Evolutionary conservation across 2,113 vertebrate genomes (phyloP).

Genomic region (Recurvirostra avosetta): DNA sequence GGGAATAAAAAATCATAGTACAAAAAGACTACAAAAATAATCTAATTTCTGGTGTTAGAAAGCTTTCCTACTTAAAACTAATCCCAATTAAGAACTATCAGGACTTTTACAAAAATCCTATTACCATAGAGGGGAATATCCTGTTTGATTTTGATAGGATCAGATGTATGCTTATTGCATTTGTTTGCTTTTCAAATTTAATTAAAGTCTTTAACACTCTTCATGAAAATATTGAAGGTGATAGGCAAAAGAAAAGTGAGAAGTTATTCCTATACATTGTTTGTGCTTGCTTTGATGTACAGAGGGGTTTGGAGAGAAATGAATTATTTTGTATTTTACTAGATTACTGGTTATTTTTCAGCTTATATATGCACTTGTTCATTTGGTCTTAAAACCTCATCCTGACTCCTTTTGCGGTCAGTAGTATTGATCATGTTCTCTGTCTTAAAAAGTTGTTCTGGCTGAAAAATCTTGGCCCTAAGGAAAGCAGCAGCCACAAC

Average conservation of each 20-base stretch:
- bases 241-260: background rate
- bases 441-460: background rate
- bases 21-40: background rate
- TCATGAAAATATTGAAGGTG: background rate
- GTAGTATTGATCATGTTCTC: background rate
- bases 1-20: background rate
- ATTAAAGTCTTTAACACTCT: background rate
- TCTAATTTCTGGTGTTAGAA: background rate
- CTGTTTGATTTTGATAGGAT: background rate
- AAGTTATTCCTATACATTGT: background rate
- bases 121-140: background rate
- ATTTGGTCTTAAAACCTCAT: background rate
- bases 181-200: background rate
- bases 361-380: background rate
- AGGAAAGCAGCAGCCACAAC: background rate
- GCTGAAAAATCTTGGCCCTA: background rate
- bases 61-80: background rate
- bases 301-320: background rate
- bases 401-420: background rate
- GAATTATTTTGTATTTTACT: background rate
- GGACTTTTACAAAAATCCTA: background rate
- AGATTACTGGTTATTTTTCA: background rate
- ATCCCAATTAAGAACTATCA: background rate
- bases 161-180: background rate
- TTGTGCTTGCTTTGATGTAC: background rate